phyloP scores from a whole-genome alignment of 2,113 vertebrate species.

The Hydrolagus affinis region DNA sequence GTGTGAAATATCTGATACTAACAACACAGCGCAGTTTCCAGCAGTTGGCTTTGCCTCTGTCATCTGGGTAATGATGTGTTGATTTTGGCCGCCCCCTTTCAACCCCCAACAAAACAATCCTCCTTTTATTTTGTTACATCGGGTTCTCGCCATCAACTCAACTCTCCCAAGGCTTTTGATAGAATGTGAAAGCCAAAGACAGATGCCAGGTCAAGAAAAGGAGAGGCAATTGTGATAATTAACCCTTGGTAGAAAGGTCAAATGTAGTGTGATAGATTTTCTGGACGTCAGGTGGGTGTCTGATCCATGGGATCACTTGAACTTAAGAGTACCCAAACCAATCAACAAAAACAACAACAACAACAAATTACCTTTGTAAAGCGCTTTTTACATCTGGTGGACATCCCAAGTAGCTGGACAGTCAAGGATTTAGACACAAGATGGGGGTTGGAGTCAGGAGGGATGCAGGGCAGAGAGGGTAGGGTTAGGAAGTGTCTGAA shows the following conservation, averaged over 20 bases:
- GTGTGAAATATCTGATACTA: not conserved
- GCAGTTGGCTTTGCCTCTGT: not conserved
- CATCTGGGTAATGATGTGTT: not conserved
- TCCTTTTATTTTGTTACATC: not conserved
- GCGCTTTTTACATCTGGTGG: too few species aligned
- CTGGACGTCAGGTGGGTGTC: too few species aligned
- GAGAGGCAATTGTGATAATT: not conserved
- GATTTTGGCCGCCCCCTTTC: not conserved
- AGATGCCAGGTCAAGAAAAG: too few species aligned
- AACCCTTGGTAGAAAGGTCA: not conserved
- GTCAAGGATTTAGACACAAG: too few species aligned
- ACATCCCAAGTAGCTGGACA: too few species aligned
- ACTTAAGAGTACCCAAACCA: too few species aligned
- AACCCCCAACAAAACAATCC: not conserved
- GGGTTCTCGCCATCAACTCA: not conserved
- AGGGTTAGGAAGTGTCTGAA: too few species aligned
- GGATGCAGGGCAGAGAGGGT: too few species aligned
- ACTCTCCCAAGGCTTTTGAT: not conserved
- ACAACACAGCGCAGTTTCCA: not conserved
- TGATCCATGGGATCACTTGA: too few species aligned
- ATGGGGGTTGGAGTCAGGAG: too few species aligned
- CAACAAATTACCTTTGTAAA: too few species aligned
- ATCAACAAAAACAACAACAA: too few species aligned
- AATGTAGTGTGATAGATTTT: not conserved
- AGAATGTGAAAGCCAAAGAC: not conserved